phyloP scores from a whole-genome alignment of 2,888 invertebrate genomes.

The Amphiduros pacificus region DNA sequence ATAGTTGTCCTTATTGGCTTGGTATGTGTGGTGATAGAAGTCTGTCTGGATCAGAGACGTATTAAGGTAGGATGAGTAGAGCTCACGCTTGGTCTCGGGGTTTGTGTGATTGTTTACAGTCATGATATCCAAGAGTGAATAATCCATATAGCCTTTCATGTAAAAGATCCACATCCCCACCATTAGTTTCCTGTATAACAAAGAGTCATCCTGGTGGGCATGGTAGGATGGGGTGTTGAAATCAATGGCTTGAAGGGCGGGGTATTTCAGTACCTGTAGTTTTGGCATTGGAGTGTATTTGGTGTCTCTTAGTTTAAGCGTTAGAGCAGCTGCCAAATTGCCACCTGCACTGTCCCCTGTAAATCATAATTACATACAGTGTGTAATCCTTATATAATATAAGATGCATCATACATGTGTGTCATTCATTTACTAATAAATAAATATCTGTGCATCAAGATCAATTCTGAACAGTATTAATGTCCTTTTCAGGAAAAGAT shows the following conservation, averaged over 20 bases:
- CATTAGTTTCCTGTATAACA: conserved; percentile 6
- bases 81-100: background rate
- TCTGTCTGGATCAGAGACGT: background rate
- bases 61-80: conserved; percentile 1
- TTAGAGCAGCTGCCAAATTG: conserved; percentile 14
- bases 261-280: conserved; percentile 11
- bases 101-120: conserved; percentile 4
- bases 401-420: background rate
- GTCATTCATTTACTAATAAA: no score
- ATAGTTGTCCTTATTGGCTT: background rate
- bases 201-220: background rate
- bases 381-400: background rate
- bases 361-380: no score
- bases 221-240: conserved; percentile 16
- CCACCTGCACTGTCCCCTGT: conserved; percentile 24
- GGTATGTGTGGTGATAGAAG: background rate
- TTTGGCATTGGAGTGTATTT: background rate
- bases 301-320: background rate
- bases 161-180: conserved; percentile 9
- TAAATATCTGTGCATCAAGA: no score
- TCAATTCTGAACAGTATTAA: no score
- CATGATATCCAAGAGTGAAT: background rate
- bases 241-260: conserved; percentile 12
- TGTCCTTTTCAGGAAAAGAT: no score
- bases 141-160: background rate